phyloP scores from a whole-genome alignment of 1,140 invertebrate genomes.

The Aphis craccivora region DNA sequence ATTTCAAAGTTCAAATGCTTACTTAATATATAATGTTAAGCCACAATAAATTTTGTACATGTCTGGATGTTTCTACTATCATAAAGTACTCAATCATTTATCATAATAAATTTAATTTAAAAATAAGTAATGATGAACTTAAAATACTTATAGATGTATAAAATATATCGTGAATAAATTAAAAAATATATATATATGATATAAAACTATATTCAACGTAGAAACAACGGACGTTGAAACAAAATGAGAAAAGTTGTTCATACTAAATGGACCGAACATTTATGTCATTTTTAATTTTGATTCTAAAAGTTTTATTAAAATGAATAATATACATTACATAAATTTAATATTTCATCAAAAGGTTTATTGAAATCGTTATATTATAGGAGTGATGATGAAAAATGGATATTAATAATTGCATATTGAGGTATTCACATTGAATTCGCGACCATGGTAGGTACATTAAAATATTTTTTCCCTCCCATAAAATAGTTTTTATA shows the following conservation, averaged over 20 bases:
- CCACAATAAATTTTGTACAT: not conserved
- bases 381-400: not conserved
- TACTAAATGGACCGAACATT: not conserved
- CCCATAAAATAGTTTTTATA: not conserved
- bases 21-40: not conserved
- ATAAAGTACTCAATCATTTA: too few species aligned
- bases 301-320: not conserved
- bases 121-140: not conserved
- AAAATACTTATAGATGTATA: not conserved
- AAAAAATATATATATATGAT: not conserved
- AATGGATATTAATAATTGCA: not conserved
- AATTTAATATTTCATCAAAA: not conserved
- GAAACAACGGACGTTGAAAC: not conserved
- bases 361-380: not conserved
- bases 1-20: not conserved
- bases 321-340: not conserved
- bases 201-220: not conserved
- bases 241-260: not conserved
- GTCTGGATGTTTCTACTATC: not conserved
- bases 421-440: not conserved
- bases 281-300: slow-evolving; percentile 7
- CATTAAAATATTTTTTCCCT: not conserved
- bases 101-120: not conserved
- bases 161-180: not conserved
- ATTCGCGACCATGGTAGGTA: not conserved